These are phyloP conservation scores for Calliphora vomitoria DNA, from an alignment of 2,888 invertebrate genomes.

Conservation along the genomic window DNA sequence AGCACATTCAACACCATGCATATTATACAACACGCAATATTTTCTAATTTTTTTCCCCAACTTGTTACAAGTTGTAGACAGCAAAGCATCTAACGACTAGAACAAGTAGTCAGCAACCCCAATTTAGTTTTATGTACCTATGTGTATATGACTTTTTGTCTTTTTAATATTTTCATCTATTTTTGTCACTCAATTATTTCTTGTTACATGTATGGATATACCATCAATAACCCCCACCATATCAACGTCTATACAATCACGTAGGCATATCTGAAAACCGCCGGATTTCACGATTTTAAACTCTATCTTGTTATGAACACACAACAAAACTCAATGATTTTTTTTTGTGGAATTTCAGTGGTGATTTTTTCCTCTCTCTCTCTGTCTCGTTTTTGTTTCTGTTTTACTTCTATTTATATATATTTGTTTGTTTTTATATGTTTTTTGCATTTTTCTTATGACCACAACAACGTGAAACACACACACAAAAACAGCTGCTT, in stretches of 20 bases:
- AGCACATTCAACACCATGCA: neutral
- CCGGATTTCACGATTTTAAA: conserved; percentile 31
- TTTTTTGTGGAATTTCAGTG: conserved; percentile 10
- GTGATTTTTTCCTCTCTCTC: neutral
- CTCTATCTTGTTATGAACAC: neutral
- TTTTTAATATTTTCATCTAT: conserved; percentile 7
- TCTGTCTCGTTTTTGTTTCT: neutral
- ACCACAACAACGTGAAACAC: neutral
- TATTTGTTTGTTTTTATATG: neutral
- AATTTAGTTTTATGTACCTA: conserved; percentile 4
- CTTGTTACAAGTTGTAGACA: conserved; percentile 3
- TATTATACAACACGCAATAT: neutral
- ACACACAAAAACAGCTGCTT: conserved; percentile 46
- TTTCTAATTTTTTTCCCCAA: conserved; percentile 32
- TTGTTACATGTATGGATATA: neutral
- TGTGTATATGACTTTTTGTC: no score
- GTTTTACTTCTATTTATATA: neutral
- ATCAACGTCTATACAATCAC: conserved; percentile 6
- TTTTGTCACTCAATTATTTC: conserved; percentile 30
- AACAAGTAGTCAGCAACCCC: conserved; percentile 29
- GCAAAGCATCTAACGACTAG: conserved; percentile 4
- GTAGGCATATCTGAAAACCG: neutral
- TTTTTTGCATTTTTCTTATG: conserved; percentile 13
- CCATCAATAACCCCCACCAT: neutral
- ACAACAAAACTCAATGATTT: neutral